Evolutionary conservation across 2,113 vertebrate genomes (phyloP), one percentile per base, ranked within the genome.

Genomic region (Charadrius vociferus): DNA sequence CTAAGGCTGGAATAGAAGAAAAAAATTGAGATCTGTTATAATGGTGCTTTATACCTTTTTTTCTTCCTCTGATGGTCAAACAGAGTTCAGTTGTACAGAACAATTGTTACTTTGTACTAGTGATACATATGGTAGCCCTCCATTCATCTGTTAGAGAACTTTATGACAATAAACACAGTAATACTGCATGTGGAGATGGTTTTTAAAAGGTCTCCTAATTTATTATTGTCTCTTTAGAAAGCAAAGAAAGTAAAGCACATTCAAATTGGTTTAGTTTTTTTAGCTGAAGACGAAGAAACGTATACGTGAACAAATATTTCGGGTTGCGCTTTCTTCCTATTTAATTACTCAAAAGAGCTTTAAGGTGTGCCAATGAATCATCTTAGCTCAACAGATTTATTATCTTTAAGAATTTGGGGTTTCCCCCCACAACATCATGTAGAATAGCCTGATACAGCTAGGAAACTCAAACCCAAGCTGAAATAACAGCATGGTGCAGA

Each of bases 41-140:
- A 97, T 92, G 83, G 73, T 95, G 74, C 80, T 97, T 98, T 97
- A 93, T 96, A 86, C 82, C 32, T 82, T 86, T 94, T 93, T 94
- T 98, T 95, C 93, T 97, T 98, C 97, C 89, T 96, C 71, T 97
- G 94, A 95, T 90, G 97, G 94, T 98, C 96, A 98, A 97, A 95
- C 55, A 95, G 97, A 98, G 97, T 98, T 98, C 97, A 97, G 83
- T 68, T 92, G 79, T 72, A 88, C 59, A 95, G 93, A 97, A 89
- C 30, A 14, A 93, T 55, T 93, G 85, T 91, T 96, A 93, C 93
- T 89, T 94, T 95, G 74, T 93, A 82, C 82, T 73, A 95, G 81
- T 59, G 81, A 26, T 80, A 49, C 41, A 7, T 87, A 14, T 12
- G 19, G 70, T 73, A 89, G 90, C 90, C 97, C 86, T 88, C 72